Evolutionary conservation across 2,888 invertebrate genomes (phyloP).

Genomic region (Xiphydria camelus): DNA sequence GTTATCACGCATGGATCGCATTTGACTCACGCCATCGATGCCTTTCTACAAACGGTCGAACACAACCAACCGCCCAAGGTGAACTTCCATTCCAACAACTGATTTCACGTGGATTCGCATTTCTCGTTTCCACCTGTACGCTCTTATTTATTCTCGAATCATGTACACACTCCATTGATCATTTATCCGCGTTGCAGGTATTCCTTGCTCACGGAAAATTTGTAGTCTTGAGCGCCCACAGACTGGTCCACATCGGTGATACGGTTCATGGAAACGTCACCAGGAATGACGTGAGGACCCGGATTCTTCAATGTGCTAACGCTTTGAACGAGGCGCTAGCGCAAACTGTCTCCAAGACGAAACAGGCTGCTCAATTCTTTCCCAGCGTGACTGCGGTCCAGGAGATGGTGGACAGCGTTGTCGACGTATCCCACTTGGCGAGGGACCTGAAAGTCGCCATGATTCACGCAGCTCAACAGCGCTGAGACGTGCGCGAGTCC

Average conservation of each 20-base stretch:
- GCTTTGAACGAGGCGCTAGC: conserved; percentile 80
- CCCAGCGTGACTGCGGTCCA: conserved; percentile 89
- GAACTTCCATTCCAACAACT: conserved; percentile 30
- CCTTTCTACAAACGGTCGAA: conserved; percentile 88
- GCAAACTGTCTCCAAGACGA: conserved; percentile 83
- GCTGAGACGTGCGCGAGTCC: no score
- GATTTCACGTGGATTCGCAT: no score
- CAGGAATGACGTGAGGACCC: conserved; percentile 72
- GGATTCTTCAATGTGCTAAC: conserved; percentile 77
- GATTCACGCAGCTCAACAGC: conserved; percentile 68
- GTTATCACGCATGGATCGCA: conserved; percentile 82
- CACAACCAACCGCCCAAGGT: conserved; percentile 91
- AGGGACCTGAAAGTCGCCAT: conserved; percentile 76
- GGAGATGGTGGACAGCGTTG: conserved; percentile 91
- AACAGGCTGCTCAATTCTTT: conserved; percentile 88
- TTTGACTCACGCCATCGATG: conserved; percentile 87
- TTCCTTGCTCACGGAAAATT: conserved; percentile 94
- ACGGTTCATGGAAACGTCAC: conserved; percentile 85
- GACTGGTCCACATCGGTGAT: conserved; percentile 92
- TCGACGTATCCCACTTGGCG: conserved; percentile 82
- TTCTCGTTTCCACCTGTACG: no score
- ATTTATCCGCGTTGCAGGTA: conserved; percentile 50
- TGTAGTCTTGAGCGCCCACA: conserved; percentile 91
- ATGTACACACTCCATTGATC: no score
- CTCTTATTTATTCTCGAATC: no score